Conservation (phyloP, 2,113 vertebrate species). For the Tragelaphus imberbis region DNA sequence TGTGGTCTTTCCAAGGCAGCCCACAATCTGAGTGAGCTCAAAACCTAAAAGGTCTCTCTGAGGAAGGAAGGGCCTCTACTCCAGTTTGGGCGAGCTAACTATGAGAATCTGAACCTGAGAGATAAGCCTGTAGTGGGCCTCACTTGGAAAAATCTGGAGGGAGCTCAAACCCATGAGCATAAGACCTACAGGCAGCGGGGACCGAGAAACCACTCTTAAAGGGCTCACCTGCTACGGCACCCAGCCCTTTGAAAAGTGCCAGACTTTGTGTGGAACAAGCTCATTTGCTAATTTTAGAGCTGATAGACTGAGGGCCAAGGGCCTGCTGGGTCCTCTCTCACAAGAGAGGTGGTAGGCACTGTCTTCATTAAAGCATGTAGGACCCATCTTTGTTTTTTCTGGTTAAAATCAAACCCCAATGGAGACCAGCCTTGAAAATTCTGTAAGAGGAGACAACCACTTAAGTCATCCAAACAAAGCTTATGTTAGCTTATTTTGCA, state of each 20-base stretch:
- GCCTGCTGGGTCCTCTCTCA: not conserved
- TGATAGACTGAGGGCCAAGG: not conserved
- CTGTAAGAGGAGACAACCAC: not conserved
- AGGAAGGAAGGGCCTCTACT: not conserved
- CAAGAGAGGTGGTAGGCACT: not conserved
- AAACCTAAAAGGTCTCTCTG: not conserved
- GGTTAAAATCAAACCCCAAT: not conserved
- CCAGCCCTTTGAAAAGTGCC: not conserved
- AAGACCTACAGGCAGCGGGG: not conserved
- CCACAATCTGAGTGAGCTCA: not conserved
- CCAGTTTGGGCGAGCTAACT: not conserved
- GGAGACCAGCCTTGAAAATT: not conserved
- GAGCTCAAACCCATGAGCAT: rapidly evolving
- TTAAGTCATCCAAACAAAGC: not conserved
- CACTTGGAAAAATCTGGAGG: not conserved
- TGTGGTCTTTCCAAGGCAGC: too few relatives aligned
- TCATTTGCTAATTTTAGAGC: not conserved
- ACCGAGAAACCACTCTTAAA: not conserved
- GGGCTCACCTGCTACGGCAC: not conserved
- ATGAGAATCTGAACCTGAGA: not conserved
- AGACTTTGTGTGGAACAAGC: not conserved
- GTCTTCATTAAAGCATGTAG: not conserved
- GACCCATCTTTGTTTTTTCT: not conserved
- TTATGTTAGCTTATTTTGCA: not conserved
- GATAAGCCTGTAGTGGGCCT: not conserved